Evolutionary conservation across 2,113 vertebrate species (phyloP), one percentile per base, ranked within the genome.

Genomic region (Peucedramus taeniatus): DNA sequence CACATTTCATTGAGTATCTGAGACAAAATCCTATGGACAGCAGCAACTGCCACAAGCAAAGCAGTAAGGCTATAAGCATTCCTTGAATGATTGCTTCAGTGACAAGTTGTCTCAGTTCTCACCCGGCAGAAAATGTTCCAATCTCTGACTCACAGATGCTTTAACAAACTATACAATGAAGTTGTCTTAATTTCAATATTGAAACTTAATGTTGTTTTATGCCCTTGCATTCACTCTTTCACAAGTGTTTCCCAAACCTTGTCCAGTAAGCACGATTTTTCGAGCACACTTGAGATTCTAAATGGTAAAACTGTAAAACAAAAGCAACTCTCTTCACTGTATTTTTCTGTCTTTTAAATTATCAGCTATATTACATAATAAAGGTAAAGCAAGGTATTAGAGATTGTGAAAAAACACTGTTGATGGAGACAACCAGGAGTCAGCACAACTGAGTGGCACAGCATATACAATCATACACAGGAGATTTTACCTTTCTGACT

Each of bases 401-500:
- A 75, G 17, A 49, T 11, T 35, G 5, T 17, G 9, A 12, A 65
- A 85, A 85, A 71, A 42, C 33, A 27, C 3, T 54, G 23, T 9
- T 61, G 13, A 60, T 50, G 15, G 42, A 61, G 28, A 54, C 71
- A 76, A 19, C 1, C 8, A 50, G 6, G 7, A 83, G 33, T 42
- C 64, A 78, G 60, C 22, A 81, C 1, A 77, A 26, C 0, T 21
- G 37, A 83, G 30, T 31, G 21, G 24, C 31, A 81, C 16, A 85
- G 27, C 14, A 66, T 13, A 4, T 14, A 79, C 22, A 22, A 76
- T 20, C 57, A 44, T 2, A 70, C 9, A 69, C 1, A 76, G 24
- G 44, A 81, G 23, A 78, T 40, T 74, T 83, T 98, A 99, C 99
- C 99, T 99, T 99, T 98, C 99, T 98, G 94, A 99, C 99, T 83